Conservation (phyloP, 2,113 vertebrate genomes). For the Macaca fascicularis region DNA sequence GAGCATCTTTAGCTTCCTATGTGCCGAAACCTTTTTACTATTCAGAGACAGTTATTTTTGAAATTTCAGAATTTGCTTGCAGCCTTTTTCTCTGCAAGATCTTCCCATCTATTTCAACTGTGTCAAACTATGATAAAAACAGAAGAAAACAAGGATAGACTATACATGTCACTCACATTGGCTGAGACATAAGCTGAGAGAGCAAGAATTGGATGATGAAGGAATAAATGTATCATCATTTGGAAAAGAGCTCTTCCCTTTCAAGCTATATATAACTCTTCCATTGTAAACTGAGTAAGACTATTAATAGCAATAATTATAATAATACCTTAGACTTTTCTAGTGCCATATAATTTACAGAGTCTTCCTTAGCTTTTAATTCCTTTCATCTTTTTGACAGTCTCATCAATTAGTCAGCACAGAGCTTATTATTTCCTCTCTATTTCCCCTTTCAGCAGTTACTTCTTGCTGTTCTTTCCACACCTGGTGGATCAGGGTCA, state of each 20-base stretch:
- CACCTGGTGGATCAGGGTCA: not conserved
- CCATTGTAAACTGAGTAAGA: conserved; percentile 6
- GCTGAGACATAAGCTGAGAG: conserved; percentile 49
- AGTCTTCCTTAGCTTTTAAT: conserved; percentile 8
- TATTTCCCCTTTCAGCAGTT: not conserved
- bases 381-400: conserved; percentile 21
- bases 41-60: conserved; percentile 59
- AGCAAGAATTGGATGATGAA: conserved; percentile 37
- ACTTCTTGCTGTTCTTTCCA: conserved; percentile 14
- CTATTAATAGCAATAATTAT: conserved; percentile 41
- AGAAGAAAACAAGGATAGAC: conserved; percentile 53
- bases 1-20: not conserved
- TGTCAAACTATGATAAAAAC: conserved; percentile 62
- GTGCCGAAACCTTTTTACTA: not conserved
- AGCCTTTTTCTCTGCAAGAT: conserved; percentile 5
- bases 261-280: conserved; percentile 19
- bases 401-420: not conserved
- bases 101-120: conserved; percentile 39
- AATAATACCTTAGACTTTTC: conserved; percentile 8
- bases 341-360: conserved; percentile 12
- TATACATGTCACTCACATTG: conserved; percentile 47
- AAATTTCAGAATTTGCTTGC: conserved; percentile 15
- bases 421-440: conserved; percentile 16
- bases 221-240: conserved; percentile 2
- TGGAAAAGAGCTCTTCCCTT: conserved; percentile 43